phyloP scores from a whole-genome alignment of 2,888 invertebrate genomes.

The Hirtodrosophila trivittata region DNA sequence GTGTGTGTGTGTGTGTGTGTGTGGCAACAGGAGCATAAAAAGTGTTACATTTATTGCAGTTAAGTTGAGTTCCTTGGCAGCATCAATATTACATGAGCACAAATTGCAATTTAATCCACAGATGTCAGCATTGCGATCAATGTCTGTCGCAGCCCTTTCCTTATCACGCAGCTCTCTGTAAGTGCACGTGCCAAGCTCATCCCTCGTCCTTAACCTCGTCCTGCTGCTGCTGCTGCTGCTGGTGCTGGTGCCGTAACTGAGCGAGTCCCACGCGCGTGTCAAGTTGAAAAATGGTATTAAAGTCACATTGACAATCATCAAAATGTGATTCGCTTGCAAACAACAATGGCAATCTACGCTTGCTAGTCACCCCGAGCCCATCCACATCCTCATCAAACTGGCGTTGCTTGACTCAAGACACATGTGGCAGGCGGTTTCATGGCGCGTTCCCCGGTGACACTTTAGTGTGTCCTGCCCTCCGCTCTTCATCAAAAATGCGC shows the following conservation, averaged over 20 bases:
- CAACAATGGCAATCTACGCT: constrained; percentile 51
- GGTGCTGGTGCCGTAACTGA: background rate
- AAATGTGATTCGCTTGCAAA: constrained; percentile 79
- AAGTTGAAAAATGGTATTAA: constrained; percentile 81
- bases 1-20: constrained; percentile 38
- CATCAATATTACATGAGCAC: constrained; percentile 82
- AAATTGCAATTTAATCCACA: constrained; percentile 85
- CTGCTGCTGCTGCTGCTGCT: background rate
- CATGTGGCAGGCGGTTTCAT: constrained; percentile 58
- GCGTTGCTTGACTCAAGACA: constrained; percentile 53
- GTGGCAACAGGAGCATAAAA: constrained; percentile 32
- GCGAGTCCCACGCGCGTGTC: constrained; percentile 53
- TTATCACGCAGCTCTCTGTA: constrained; percentile 48
- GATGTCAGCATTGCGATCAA: constrained; percentile 84
- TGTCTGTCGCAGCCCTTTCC: constrained; percentile 44
- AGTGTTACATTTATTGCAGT: constrained; percentile 49
- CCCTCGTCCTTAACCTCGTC: constrained; percentile 4
- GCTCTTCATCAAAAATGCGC: constrained; percentile 69
- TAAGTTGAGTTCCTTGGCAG: constrained; percentile 25
- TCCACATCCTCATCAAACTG: background rate
- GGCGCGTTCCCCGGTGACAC: constrained; percentile 77
- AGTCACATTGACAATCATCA: constrained; percentile 83
- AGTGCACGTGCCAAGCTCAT: constrained; percentile 60
- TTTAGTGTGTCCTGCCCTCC: constrained; percentile 68
- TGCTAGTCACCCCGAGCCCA: constrained; percentile 32